Percentiles rank a stretch among this genome's conserved stretches.
These are phyloP conservation scores for Pituophis catenifer DNA, from an alignment of 2,113 vertebrate species.

Conservation along the genomic window DNA sequence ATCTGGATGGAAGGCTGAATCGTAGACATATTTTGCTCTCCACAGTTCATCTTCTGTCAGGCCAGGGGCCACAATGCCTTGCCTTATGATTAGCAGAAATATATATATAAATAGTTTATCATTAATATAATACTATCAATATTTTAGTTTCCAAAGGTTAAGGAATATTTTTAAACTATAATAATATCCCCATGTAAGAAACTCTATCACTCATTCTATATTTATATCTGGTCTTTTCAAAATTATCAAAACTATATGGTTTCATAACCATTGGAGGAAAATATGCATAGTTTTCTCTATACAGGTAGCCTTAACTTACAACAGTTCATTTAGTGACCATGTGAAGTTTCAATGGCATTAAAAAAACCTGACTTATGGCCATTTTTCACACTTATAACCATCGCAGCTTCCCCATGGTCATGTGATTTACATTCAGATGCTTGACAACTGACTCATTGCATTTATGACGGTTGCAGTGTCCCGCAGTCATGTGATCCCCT, in stretches of 20 bases:
- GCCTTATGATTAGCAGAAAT: constrained; percentile 65
- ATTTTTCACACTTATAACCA: not conserved
- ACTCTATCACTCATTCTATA: not conserved
- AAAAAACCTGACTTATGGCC: not conserved
- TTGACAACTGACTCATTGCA: not conserved
- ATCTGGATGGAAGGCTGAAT: constrained; percentile 97
- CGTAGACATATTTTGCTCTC: constrained; percentile 94
- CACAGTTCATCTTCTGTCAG: constrained; percentile 94
- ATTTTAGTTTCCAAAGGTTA: not conserved
- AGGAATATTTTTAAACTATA: not conserved
- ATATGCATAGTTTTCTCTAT: not conserved
- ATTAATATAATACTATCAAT: not conserved
- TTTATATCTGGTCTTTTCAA: not conserved
- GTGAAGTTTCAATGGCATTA: not conserved
- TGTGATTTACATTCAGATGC: not conserved
- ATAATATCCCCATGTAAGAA: not conserved
- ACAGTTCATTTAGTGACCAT: not conserved
- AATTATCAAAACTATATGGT: not conserved
- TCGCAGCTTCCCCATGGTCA: not conserved
- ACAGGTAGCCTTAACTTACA: not conserved
- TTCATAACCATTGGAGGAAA: not conserved
- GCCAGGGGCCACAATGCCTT: constrained; percentile 83
- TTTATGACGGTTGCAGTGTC: not conserved
- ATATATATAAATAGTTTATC: not conserved
- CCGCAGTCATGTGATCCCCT: not conserved